These are phyloP conservation scores for Labrus mixtus DNA, from an alignment of 2,113 vertebrate genomes.

Conservation along the genomic window DNA sequence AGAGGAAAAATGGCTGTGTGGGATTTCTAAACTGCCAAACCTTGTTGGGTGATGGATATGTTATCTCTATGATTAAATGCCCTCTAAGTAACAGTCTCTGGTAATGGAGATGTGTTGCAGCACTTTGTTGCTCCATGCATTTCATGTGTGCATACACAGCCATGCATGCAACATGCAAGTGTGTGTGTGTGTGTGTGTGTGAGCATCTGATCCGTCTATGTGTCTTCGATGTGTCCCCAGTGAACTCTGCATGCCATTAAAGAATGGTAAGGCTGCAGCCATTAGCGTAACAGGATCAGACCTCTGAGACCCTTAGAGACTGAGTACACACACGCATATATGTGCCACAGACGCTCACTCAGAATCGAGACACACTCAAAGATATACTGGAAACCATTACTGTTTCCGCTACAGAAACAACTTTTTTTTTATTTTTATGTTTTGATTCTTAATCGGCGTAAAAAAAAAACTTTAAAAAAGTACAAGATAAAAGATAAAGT, in stretches of 20 bases:
- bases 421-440: too few species aligned
- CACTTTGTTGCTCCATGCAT: slow-evolving; percentile 1
- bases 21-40: slow-evolving; percentile 27
- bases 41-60: slow-evolving; percentile 38
- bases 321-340: not conserved
- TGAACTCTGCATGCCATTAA: slow-evolving; percentile 48
- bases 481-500: too few species aligned
- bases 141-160: slow-evolving; percentile 15
- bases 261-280: slow-evolving; percentile 32
- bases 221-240: slow-evolving; percentile 66
- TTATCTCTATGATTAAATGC: slow-evolving; percentile 45
- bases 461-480: too few species aligned
- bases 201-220: slow-evolving; percentile 13
- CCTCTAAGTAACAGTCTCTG: slow-evolving; percentile 13
- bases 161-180: slow-evolving; percentile 5
- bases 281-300: slow-evolving; percentile 63
- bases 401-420: not conserved
- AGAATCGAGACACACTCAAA: slow-evolving; percentile 7
- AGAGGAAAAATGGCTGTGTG: slow-evolving; percentile 1
- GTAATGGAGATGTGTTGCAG: slow-evolving; percentile 44
- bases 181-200: slow-evolving; percentile 1
- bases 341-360: not conserved
- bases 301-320: slow-evolving; percentile 35
- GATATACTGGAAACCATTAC: slow-evolving; percentile 40
- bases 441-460: too few species aligned